phyloP scores from a whole-genome alignment of 2,888 invertebrate genomes.

The Hyalella azteca region DNA sequence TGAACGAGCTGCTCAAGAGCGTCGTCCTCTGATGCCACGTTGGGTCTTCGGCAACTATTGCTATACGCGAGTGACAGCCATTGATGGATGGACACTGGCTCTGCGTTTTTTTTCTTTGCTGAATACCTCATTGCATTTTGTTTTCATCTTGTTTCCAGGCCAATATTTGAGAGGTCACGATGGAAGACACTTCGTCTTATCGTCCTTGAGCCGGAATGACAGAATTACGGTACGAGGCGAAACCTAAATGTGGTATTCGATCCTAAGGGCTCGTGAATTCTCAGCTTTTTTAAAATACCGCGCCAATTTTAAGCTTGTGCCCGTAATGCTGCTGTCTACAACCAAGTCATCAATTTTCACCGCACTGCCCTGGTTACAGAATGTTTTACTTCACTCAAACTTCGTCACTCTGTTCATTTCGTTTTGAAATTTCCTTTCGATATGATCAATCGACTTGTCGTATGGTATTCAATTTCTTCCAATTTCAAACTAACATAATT shows the following conservation, averaged over 20 bases:
- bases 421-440: no score
- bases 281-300: no score
- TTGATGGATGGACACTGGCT: constrained; percentile 12
- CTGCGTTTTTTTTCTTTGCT: neutral
- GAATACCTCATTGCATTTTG: neutral
- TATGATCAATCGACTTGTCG: no score
- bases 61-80: neutral
- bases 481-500: no score
- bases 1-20: neutral
- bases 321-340: no score
- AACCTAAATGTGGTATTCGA: neutral
- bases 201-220: constrained; percentile 3
- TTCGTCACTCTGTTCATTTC: no score
- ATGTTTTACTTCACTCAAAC: no score
- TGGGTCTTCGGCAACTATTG: neutral
- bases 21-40: no score
- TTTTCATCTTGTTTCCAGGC: constrained; percentile 25
- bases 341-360: no score
- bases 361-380: no score
- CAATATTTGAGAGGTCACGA: constrained; percentile 13
- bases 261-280: neutral
- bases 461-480: no score
- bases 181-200: constrained; percentile 30
- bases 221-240: neutral
- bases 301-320: no score